phyloP scores from a whole-genome alignment of 2,113 vertebrate genomes.

The Macquaria australasica region DNA sequence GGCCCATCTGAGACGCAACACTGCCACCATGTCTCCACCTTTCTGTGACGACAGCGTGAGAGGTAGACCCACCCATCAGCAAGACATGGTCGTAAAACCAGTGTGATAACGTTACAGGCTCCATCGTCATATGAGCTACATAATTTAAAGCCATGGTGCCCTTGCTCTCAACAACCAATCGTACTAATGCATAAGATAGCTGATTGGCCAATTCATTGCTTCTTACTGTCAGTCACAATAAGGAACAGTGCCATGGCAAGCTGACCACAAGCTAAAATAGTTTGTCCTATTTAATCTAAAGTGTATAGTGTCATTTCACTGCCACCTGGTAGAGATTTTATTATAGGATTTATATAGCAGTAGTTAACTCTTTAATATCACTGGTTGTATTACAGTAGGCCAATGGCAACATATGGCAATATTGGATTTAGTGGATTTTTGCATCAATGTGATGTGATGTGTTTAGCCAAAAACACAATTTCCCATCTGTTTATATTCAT shows the following conservation, averaged over 20 bases:
- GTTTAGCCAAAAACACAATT: background rate
- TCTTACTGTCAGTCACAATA: conserved; percentile 10
- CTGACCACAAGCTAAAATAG: background rate
- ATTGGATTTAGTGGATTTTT: background rate
- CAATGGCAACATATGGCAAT: background rate
- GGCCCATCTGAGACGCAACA: conserved; percentile 15
- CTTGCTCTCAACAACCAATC: conserved; percentile 64
- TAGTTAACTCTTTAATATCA: background rate
- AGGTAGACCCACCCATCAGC: conserved; percentile 33
- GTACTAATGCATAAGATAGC: conserved; percentile 59
- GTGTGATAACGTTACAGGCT: conserved; percentile 42
- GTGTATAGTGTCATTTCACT: background rate
- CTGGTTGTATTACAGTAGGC: background rate
- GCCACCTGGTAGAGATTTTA: background rate
- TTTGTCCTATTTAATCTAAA: background rate
- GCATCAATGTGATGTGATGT: background rate
- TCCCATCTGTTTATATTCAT: background rate
- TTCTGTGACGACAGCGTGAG: conserved; percentile 22
- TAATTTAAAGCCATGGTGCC: conserved; percentile 77
- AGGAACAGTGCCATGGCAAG: background rate
- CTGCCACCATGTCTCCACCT: conserved; percentile 4
- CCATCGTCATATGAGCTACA: conserved; percentile 16
- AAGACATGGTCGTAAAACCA: conserved; percentile 56
- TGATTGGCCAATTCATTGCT: conserved; percentile 43
- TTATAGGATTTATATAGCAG: background rate